Evolutionary conservation across 2,888 invertebrate species (phyloP).

Genomic region (Lithophane socia): DNA sequence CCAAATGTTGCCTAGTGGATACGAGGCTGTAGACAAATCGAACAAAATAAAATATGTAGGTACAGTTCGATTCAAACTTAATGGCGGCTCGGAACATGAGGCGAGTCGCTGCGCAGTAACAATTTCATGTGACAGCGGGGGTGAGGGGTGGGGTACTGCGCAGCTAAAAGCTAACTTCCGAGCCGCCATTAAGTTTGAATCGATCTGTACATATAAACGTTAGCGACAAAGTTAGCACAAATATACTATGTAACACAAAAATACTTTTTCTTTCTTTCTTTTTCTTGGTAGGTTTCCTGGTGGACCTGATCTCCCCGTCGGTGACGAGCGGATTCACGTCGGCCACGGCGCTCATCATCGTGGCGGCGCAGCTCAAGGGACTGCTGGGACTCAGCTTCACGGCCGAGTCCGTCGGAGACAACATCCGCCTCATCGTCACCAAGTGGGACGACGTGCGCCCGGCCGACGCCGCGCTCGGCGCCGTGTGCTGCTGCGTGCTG

Average conservation of each 20-base stretch:
- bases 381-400: conserved; percentile 93
- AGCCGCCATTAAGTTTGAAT: no score
- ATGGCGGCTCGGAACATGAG: no score
- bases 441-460: conserved; percentile 88
- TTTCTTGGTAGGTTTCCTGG: conserved; percentile 92
- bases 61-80: no score
- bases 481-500: conserved; percentile 92
- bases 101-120: no score
- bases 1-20: no score
- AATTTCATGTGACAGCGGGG: no score
- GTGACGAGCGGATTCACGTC: conserved; percentile 96
- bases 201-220: neutral
- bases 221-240: neutral
- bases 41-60: neutral
- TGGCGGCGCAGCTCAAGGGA: conserved; percentile 93
- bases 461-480: conserved; percentile 92
- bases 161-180: no score
- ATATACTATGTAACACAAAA: neutral
- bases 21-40: neutral
- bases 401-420: conserved; percentile 92
- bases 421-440: conserved; percentile 86
- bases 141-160: no score
- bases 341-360: conserved; percentile 95
- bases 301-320: conserved; percentile 95
- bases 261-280: no score